These are phyloP conservation scores for Atherinomorus stipes DNA, from an alignment of 2,113 vertebrate species.

Conservation along the genomic window DNA sequence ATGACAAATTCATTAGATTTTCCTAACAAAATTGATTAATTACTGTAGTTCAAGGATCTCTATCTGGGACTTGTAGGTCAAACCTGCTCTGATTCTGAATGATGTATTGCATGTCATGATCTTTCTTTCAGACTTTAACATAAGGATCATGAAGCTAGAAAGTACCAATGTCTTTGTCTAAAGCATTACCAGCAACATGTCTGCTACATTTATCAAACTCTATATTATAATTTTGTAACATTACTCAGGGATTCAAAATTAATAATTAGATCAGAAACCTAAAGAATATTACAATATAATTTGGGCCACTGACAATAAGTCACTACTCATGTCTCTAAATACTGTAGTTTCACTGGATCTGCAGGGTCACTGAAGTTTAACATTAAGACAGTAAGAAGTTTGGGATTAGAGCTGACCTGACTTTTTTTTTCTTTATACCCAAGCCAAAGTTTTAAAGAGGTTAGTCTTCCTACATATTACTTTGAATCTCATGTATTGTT, in stretches of 20 bases:
- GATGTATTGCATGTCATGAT: neutral
- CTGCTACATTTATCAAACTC: neutral
- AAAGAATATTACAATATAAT: neutral
- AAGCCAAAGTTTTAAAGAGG: neutral
- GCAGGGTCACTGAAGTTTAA: too few species aligned
- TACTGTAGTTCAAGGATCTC: too few species aligned
- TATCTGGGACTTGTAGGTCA: neutral
- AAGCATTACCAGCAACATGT: too few species aligned
- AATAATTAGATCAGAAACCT: neutral
- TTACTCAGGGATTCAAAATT: neutral
- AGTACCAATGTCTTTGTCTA: too few species aligned
- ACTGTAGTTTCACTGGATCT: too few species aligned
- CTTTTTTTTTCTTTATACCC: neutral
- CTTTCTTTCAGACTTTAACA: too few species aligned
- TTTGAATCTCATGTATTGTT: neutral
- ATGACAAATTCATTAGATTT: neutral
- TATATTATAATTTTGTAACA: neutral
- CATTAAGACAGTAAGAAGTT: too few species aligned
- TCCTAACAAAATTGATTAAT: too few species aligned
- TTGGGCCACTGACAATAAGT: neutral
- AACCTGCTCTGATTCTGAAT: neutral
- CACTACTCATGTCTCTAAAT: neutral
- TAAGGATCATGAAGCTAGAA: too few species aligned
- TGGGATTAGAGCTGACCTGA: too few species aligned
- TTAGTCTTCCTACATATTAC: neutral